Conservation (phyloP, 1,140 invertebrate genomes). For the Bombyx mori region ASM3026992v2 NC_085118.1:4571001-4571500, state of each 20-base stretch:
- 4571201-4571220: too few species aligned
- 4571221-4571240: background rate
- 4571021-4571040: too few species aligned
- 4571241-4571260: constrained; percentile 14
- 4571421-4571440: background rate
- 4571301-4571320: constrained; percentile 11
- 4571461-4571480: background rate
- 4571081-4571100: too few species aligned
- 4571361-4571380: background rate
- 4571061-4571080: too few species aligned
- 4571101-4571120: too few species aligned
- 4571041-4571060: too few species aligned
- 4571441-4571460: background rate
- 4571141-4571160: too few species aligned
- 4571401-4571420: background rate
- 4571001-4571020: too few species aligned
- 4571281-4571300: constrained; percentile 12
- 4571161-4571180: too few species aligned
- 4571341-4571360: constrained; percentile 5
- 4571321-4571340: constrained; percentile 13
- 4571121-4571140: too few species aligned
- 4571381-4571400: background rate
- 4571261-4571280: constrained; percentile 5
- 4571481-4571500: background rate
- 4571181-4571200: too few species aligned